These are phyloP conservation scores for Lutjanus erythropterus DNA, from an alignment of 2,113 vertebrate genomes.

Conservation along the genomic window DNA sequence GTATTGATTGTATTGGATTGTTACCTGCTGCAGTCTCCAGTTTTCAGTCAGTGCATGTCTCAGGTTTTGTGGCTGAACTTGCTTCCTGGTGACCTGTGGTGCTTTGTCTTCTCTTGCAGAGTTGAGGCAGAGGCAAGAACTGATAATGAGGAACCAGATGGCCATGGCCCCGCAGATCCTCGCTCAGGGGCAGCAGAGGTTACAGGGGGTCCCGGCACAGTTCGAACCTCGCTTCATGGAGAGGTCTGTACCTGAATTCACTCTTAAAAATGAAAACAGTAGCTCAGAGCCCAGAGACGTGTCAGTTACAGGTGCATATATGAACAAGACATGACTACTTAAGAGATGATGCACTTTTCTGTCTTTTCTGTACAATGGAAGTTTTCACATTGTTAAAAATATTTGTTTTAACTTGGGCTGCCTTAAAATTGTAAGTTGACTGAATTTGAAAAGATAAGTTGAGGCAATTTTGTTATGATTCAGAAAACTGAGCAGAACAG, in stretches of 20 bases:
- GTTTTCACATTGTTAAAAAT: not conserved
- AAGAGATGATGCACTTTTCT: not conserved
- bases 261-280: not conserved
- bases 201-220: conserved; percentile 87
- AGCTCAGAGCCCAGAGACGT: not conserved
- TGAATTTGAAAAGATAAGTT: too few relatives aligned
- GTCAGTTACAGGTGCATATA: not conserved
- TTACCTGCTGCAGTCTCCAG: not conserved
- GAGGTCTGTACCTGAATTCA: conserved; percentile 82
- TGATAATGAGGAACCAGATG: conserved; percentile 94
- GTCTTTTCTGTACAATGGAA: not conserved
- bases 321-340: not conserved
- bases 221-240: conserved; percentile 91
- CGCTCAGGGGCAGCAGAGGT: conserved; percentile 87
- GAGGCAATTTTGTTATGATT: too few relatives aligned
- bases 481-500: too few relatives aligned
- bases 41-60: conserved; percentile 28
- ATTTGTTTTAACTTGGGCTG: too few relatives aligned
- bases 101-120: conserved; percentile 80
- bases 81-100: conserved; percentile 29
- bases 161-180: conserved; percentile 90
- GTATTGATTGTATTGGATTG: not conserved
- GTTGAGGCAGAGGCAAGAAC: conserved; percentile 90
- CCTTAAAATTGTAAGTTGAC: too few relatives aligned
- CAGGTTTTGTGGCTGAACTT: conserved; percentile 4